Base-by-base conservation (phyloP, 2,797 vertebrate species). In the Alcedo quadribrachys region DNA sequence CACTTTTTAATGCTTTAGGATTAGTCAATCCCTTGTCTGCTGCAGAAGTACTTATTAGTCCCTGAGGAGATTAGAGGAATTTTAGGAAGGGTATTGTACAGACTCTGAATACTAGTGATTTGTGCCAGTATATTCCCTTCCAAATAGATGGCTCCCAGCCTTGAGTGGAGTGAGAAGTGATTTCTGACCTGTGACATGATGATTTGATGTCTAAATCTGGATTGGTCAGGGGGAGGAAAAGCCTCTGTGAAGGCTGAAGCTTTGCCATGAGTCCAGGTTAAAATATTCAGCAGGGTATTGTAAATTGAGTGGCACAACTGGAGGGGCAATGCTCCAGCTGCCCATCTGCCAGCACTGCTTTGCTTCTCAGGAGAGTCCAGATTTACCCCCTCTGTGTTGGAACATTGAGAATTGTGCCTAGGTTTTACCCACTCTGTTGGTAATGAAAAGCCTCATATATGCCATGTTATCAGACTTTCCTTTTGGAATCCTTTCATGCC, bases 31-130 rank as follows among this genome's bases (percentile, higher is more conserved):
- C 67, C 3, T 63, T 85, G 53, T 76, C 32, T 94, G 55, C 68
- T 91, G 70, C 60, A 79, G 67, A 86, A 84, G 63, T 82, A 69
- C 14, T 82, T 89, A 42, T 71, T 83, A 76, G 43, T 88, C 81
- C 62, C 71, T 76, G 67, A 63, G 58, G 48, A 94, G 27, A 51
- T 43, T 35, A 84, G 51, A 84, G 33, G 45, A 57, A 28, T 84
- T 90, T 90, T 73, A 69, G 63, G 58, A 78, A 81, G 25, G 2
- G 2, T 57, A 42, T 51, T 35, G 24, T 33, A 51, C 58, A 55
- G n/a, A 13, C 25, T 65, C 54, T 33, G 74, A 84, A 61, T 46
- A 15, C 22, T 32, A 57, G 43, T 86, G 74, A 86, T 92, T 70
- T 90, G 32, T 90, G 61, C 68, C 40, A 48, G 22, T 69, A 37